Base-by-base conservation (phyloP, 2,797 vertebrate genomes). In the Anas capensis region DNA sequence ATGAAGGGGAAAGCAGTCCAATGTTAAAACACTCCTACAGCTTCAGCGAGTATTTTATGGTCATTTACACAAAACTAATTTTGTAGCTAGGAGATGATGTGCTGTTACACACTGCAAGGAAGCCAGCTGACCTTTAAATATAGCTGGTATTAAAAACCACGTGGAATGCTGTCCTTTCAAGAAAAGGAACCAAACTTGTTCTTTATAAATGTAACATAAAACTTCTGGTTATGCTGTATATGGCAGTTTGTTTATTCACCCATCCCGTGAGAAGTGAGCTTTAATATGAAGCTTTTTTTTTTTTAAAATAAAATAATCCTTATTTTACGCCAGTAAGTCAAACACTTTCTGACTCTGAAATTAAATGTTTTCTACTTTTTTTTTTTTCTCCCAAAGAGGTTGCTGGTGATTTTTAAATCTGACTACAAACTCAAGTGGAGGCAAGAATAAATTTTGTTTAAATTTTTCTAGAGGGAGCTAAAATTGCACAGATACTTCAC, bases 341-440 rank as follows among this genome's bases (percentile, higher is more conserved):
- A 80, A 62, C 5, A 3, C 33, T 61, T 90, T 76, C 15, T 69
- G 36, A 77, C 48, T 23, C 11, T 31, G 9, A 82, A 88, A 80
- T 20, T 36, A 29, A 38, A 75, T n/a, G 11, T 15, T 73, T 79
- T 73, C 40, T 46, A 12, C 24, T n/a, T 3, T 29, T 5, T 3
- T 26, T 0, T 0, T 4, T 4, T 5, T 1, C 6, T 4, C 12
- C 4, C 8, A 9, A 34, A 54, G 3, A 23, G 4, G 1, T 62
- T 66, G 4, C 42, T 54, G 12, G 5, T 71, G 34, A 17, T 36
- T 62, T 84, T 91, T 58, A 26, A 3, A 3, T 78, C 9, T 77
- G 61, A 20, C 3, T 51, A 12, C 26, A 38, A 84, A 20, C 20
- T 64, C 9, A 79, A 58, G 3, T 81, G 6, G 14, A 86, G 17